Percentiles rank a stretch among this genome's conserved stretches.
Conservation (phyloP, 2,888 invertebrate species). For the Trachelus stipa region DNA sequence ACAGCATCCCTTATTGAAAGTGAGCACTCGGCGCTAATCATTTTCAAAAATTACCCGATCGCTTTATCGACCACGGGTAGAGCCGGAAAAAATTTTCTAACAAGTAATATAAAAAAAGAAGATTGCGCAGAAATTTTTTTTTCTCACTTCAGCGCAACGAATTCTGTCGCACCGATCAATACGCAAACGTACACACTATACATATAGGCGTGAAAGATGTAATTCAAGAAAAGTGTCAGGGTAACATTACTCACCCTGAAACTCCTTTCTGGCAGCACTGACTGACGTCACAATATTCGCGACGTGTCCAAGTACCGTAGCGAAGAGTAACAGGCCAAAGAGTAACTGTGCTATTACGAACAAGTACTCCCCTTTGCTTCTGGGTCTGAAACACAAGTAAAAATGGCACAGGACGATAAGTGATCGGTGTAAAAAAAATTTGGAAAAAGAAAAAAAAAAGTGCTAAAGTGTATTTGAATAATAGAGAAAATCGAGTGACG, state of each 20-base stretch:
- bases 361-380: constrained; percentile 94
- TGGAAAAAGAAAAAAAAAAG: too few species aligned
- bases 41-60: neutral
- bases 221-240: neutral
- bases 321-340: constrained; percentile 94
- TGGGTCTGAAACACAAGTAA: constrained; percentile 71
- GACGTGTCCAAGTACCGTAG: constrained; percentile 96
- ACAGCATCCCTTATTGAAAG: neutral
- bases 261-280: constrained; percentile 96
- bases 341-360: constrained; percentile 95
- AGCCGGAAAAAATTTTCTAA: neutral
- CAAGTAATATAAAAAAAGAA: neutral
- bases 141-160: neutral
- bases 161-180: neutral
- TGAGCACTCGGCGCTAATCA: neutral
- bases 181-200: neutral
- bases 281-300: constrained; percentile 98
- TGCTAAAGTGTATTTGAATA: neutral
- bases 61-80: neutral
- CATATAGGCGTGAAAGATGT: neutral
- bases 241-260: constrained; percentile 84
- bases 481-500: neutral
- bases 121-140: neutral
- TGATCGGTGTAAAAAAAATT: neutral
- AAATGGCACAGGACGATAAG: neutral